These are phyloP conservation scores for Drosophila mayaguana DNA, from an alignment of 2,888 invertebrate species.

Conservation along the genomic window DNA sequence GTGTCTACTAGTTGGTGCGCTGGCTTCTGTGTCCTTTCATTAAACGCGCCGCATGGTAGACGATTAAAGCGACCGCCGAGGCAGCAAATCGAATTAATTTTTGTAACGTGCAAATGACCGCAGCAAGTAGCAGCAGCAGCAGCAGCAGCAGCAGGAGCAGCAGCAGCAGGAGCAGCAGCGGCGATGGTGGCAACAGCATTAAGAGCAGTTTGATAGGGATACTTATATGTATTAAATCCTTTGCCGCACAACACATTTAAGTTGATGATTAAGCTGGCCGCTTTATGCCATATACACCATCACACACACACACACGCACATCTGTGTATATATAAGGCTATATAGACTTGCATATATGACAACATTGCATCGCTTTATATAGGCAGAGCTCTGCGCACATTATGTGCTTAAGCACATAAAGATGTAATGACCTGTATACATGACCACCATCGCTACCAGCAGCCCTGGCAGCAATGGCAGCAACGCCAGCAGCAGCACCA, in stretches of 20 bases:
- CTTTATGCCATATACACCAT: slow-evolving; percentile 19
- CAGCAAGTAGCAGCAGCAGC: slow-evolving; percentile 43
- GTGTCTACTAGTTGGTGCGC: slow-evolving; percentile 21
- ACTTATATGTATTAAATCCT: slow-evolving; percentile 63
- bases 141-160: slow-evolving; percentile 5
- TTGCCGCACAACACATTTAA: slow-evolving; percentile 79
- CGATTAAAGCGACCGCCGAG: slow-evolving; percentile 81
- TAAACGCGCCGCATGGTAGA: slow-evolving; percentile 70
- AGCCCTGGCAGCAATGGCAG: slow-evolving; percentile 23
- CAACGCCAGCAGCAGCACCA: slow-evolving; percentile 2
- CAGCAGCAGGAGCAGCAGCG: slow-evolving; percentile 1
- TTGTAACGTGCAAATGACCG: slow-evolving; percentile 82
- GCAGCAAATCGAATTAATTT: slow-evolving; percentile 84
- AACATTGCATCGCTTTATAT: slow-evolving; percentile 11
- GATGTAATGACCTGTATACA: slow-evolving; percentile 76
- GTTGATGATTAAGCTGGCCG: slow-evolving; percentile 76
- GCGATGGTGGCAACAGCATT: slow-evolving; percentile 17
- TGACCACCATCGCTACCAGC: slow-evolving; percentile 31
- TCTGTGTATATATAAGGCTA: neutral
- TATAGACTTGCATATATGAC: neutral
- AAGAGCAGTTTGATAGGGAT: slow-evolving; percentile 39
- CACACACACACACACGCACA: neutral
- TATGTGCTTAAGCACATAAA: slow-evolving; percentile 75
- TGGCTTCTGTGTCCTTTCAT: slow-evolving; percentile 62
- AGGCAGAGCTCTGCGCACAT: slow-evolving; percentile 45